A percentile compares a stretch with the other conserved stretches of the same genome.
Evolutionary conservation across 2,888 invertebrate species (phyloP).

Genomic region (Trissonchulus sp.): DNA sequence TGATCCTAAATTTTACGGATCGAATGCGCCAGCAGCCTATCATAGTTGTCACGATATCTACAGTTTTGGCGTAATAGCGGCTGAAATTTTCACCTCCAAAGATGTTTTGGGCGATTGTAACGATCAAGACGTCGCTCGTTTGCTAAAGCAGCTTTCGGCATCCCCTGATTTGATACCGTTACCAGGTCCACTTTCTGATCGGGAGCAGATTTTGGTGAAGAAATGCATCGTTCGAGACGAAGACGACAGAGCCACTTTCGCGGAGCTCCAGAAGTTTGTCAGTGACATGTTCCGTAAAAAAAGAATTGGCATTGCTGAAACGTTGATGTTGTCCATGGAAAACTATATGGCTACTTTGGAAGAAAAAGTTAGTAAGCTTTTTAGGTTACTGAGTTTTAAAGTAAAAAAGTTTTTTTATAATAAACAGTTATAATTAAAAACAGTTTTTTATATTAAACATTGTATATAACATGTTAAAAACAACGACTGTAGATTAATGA

Average conservation of each 20-base stretch:
- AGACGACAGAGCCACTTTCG: slow-evolving; percentile 43
- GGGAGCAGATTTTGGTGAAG: slow-evolving; percentile 5
- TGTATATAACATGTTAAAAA: no score
- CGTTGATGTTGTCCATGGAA: slow-evolving; percentile 51
- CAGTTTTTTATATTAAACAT: no score
- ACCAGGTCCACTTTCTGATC: not conserved
- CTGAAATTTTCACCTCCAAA: slow-evolving; percentile 24
- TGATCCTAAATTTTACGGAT: not conserved
- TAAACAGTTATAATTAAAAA: no score
- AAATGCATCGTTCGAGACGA: slow-evolving; percentile 3
- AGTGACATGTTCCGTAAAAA: slow-evolving; percentile 40
- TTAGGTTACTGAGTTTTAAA: no score
- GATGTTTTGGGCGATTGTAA: not conserved
- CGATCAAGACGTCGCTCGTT: not conserved
- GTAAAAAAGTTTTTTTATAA: no score
- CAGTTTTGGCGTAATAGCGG: slow-evolving; percentile 26
- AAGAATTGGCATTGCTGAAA: slow-evolving; percentile 47
- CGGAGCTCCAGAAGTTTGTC: slow-evolving; percentile 43
- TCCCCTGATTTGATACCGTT: not conserved
- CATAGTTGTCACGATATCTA: slow-evolving; percentile 27
- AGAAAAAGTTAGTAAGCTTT: slow-evolving; percentile 40
- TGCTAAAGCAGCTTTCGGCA: not conserved
- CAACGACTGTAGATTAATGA: no score
- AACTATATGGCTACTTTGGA: slow-evolving; percentile 47
- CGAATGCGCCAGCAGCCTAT: not conserved